Base-by-base conservation (phyloP, 2,113 vertebrate species). In the Ciconia stormi region DNA sequence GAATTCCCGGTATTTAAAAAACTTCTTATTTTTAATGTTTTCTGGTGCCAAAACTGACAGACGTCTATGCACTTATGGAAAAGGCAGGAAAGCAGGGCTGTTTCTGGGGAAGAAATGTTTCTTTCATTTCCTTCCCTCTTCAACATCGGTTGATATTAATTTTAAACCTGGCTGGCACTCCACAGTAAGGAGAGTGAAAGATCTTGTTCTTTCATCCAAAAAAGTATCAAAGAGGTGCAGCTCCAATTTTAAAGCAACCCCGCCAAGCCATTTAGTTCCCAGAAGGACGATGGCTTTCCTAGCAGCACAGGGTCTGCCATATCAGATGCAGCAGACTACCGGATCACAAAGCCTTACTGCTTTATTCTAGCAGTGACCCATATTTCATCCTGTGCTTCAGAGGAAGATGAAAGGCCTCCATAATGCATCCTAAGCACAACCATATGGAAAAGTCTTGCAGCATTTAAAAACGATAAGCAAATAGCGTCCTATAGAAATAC, bases 71-170 rank as follows among this genome's bases (percentile, higher is more conserved):
- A 36, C 8, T 73, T 78, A 88, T 67, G 63, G 87, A 94, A 94
- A 81, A 97, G 84, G 74, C 89, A 97, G 96, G 95, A 93, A 96
- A 95, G 93, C 66, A 62, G 55, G 70, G 84, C 78, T 94, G 66
- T 62, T 95, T 91, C 94, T 94, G 81, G 53, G 81, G 79, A 90
- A 97, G 91, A 97, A 96, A 93, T 6, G 55, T 59, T 95, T 94
- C 96, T 96, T 96, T 97, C 95, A 96, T 96, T 97, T 97, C 90
- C 94, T 96, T 96, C 94, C 82, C 72, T 86, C 74, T 86, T 63
- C 69, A 77, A 10, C 9, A 3, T 58, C 1, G 4, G 58, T 77
- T 93, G 82, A 87, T 71, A 96, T 90, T 96, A 94, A 94, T 96
- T 96, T 96, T 93, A 96, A 97, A 88, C 84, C 59, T 85, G 52